These are phyloP conservation scores for Hemaris fuciformis DNA, from an alignment of 2,888 invertebrate genomes.

Conservation along the genomic window DNA sequence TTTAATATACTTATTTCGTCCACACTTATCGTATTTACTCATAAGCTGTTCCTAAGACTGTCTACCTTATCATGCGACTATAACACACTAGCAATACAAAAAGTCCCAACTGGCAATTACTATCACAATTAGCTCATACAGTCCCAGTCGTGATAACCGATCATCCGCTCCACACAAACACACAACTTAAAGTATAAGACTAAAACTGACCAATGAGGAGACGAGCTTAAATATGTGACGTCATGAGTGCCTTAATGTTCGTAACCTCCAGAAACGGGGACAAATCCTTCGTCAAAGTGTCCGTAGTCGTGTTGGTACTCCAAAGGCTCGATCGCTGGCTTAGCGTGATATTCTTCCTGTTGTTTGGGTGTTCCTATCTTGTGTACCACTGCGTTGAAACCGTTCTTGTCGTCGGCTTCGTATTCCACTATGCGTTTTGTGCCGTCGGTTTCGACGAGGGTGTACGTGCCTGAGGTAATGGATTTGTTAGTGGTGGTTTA, in stretches of 20 bases:
- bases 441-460: conserved; percentile 79
- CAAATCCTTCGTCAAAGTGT: conserved; percentile 59
- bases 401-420: conserved; percentile 82
- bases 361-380: conserved; percentile 73
- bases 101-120: neutral
- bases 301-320: conserved; percentile 53
- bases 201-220: neutral
- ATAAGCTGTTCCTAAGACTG: too few relatives aligned
- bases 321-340: conserved; percentile 39
- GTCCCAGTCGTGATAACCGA: neutral
- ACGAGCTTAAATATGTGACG: neutral
- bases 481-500: neutral
- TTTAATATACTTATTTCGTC: too few relatives aligned
- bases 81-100: too few relatives aligned
- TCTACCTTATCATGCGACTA: too few relatives aligned
- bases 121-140: neutral
- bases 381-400: conserved; percentile 82
- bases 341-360: conserved; percentile 35
- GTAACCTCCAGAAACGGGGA: conserved; percentile 53
- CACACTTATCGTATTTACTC: too few relatives aligned
- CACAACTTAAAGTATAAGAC: neutral
- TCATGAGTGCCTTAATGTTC: conserved; percentile 41
- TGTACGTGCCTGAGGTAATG: conserved; percentile 73
- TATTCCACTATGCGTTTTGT: conserved; percentile 82
- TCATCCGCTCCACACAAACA: neutral